Conservation (phyloP, 1,140 invertebrate species). For the Acromyrmex echinatior region DNA sequence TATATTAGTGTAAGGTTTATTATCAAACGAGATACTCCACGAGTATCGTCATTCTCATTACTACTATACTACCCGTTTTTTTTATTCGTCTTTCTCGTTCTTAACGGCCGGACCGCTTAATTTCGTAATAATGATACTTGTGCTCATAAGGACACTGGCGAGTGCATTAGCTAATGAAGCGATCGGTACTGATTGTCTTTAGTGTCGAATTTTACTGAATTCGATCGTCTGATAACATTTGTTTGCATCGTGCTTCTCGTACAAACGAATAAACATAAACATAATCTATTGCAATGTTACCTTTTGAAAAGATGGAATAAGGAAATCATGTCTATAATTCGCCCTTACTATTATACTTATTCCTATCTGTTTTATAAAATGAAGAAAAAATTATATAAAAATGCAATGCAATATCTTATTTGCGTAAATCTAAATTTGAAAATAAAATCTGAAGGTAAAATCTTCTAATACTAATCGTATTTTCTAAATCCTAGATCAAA, state of each 20-base stretch:
- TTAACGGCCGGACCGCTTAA: conserved; percentile 29
- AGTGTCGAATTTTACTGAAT: conserved; percentile 31
- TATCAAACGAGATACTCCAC: conserved; percentile 37
- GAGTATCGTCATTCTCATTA: conserved; percentile 46
- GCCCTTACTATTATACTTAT: no score
- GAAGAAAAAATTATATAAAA: not conserved
- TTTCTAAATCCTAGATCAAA: not conserved
- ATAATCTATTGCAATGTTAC: not conserved
- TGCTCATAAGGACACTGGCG: conserved; percentile 58
- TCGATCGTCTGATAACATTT: not conserved
- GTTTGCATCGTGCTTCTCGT: not conserved
- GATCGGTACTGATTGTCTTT: conserved; percentile 69
- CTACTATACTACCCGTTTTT: not conserved
- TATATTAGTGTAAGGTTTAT: conserved; percentile 43
- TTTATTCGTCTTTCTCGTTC: not conserved
- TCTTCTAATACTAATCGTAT: not conserved
- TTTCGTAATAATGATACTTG: conserved; percentile 67
- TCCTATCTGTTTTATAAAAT: not conserved
- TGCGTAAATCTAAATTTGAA: not conserved
- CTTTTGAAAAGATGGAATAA: no score
- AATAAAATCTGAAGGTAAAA: not conserved
- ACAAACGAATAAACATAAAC: not conserved
- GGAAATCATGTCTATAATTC: no score
- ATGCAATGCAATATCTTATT: not conserved
- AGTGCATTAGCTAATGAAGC: conserved; percentile 70